Conservation (phyloP, 2,888 invertebrate species). For the Xylota segnis region DNA sequence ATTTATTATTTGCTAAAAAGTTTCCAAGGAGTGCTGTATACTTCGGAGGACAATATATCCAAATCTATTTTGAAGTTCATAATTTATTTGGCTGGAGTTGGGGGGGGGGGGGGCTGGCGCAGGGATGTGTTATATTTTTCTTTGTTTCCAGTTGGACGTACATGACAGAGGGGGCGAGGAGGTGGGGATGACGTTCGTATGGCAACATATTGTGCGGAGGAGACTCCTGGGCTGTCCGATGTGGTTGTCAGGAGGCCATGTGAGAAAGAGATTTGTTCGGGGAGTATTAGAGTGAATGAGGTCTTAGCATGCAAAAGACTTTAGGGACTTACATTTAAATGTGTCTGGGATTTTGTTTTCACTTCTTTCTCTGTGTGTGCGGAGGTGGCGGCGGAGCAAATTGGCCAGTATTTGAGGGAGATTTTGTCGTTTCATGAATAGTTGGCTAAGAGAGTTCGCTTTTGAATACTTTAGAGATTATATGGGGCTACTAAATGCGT, state of each 20-base stretch:
- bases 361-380: slow-evolving; percentile 10
- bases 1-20: slow-evolving; percentile 67
- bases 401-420: slow-evolving; percentile 14
- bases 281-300: slow-evolving; percentile 53
- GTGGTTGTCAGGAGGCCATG: slow-evolving; percentile 29
- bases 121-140: slow-evolving; percentile 9
- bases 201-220: slow-evolving; percentile 20
- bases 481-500: not conserved
- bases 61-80: slow-evolving; percentile 75
- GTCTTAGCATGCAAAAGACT: slow-evolving; percentile 64
- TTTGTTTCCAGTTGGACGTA: slow-evolving; percentile 10
- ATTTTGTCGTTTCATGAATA: not conserved
- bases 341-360: slow-evolving; percentile 64
- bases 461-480: slow-evolving; percentile 29
- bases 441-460: slow-evolving; percentile 3
- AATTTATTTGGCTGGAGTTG: slow-evolving; percentile 59
- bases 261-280: slow-evolving; percentile 47
- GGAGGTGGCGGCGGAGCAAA: not conserved
- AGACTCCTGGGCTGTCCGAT: slow-evolving; percentile 44
- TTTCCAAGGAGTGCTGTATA: slow-evolving; percentile 61
- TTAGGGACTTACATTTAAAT: slow-evolving; percentile 67
- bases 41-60: slow-evolving; percentile 74
- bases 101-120: not conserved
- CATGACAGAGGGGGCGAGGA: not conserved
- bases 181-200: not conserved